Base-by-base conservation (phyloP, 2,113 vertebrate species). In the Actinemys pallida region DNA sequence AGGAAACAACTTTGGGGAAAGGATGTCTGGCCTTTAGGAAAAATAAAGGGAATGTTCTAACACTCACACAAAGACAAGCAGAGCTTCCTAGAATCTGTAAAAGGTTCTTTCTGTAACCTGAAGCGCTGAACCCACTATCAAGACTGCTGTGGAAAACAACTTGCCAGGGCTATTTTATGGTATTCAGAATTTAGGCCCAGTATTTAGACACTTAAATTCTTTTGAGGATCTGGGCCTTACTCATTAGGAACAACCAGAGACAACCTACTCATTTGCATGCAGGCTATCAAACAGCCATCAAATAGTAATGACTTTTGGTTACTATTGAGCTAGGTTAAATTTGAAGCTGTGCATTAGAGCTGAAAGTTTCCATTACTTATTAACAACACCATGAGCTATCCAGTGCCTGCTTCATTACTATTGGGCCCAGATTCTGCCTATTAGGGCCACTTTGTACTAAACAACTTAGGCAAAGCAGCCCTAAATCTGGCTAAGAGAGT, bases 171-270 rank as follows among this genome's bases (percentile, higher is more conserved):
- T 72, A 72, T 39, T 39, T 72, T 39, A 39, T 72, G 65, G 8
- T 72, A 72, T 10, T 39, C 65, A 72, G n/a, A 8, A n/a, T 9
- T 20, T 39, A 69, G 35, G 35, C 8, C 35, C 35, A 69, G 17
- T 69, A n/a, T 65, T 39, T 69, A 69, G 35, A n/a, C 35, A 39
- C 17, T 19, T n/a, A n/a, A 69, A 20, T 69, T 69, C 65, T 39
- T 69, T n/a, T 39, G 65, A 20, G 17, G 17, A 20, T 69, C 65
- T 0, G 0, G 10, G 5, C 1, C 4, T 39, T 84, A 83, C 31
- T 8, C 14, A 87, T 12, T 69, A 50, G 20, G 13, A 50, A 91
- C 69, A 59, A 59, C 27, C 57, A 59, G 24, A 39, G 24, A 72
- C 49, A 89, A 59, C 3, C 39, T 27, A 47, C 45, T 81, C 53